Evolutionary conservation across 2,888 invertebrate species (phyloP).

Genomic region (Epinotia brunnichana): DNA sequence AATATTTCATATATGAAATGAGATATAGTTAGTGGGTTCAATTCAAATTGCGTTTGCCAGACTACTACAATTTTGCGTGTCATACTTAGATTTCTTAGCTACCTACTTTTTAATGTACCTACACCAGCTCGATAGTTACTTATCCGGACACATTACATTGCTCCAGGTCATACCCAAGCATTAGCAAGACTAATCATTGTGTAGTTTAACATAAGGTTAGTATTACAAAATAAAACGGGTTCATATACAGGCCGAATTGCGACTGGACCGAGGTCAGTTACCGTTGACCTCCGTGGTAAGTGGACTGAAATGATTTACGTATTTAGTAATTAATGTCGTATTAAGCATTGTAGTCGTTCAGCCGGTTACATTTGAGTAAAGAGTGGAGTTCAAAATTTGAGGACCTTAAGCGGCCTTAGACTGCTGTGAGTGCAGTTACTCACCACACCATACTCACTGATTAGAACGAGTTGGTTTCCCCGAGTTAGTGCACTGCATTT

Average conservation of each 20-base stretch:
- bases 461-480: too few relatives aligned
- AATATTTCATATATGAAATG: too few relatives aligned
- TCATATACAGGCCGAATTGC: slow-evolving; percentile 63
- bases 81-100: too few relatives aligned
- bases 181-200: slow-evolving; percentile 13
- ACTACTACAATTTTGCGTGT: too few relatives aligned
- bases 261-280: slow-evolving; percentile 56
- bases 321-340: slow-evolving; percentile 4
- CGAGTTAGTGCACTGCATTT: too few relatives aligned
- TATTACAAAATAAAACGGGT: slow-evolving; percentile 59
- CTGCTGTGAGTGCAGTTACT: too few relatives aligned
- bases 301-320: slow-evolving; percentile 53
- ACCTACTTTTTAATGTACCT: too few relatives aligned
- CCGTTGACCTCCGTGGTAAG: slow-evolving; percentile 57
- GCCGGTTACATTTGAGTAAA: neutral
- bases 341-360: slow-evolving; percentile 1
- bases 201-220: slow-evolving; percentile 20
- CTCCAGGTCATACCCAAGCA: slow-evolving; percentile 10
- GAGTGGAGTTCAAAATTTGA: neutral
- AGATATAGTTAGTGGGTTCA: too few relatives aligned
- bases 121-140: too few relatives aligned
- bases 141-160: too few relatives aligned
- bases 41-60: too few relatives aligned
- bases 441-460: too few relatives aligned
- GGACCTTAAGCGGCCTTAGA: neutral